A percentile compares a stretch with the other conserved stretches of the same genome.
Evolutionary conservation across 2,888 invertebrate species (phyloP).

Genomic region (Sialis lutaria): DNA sequence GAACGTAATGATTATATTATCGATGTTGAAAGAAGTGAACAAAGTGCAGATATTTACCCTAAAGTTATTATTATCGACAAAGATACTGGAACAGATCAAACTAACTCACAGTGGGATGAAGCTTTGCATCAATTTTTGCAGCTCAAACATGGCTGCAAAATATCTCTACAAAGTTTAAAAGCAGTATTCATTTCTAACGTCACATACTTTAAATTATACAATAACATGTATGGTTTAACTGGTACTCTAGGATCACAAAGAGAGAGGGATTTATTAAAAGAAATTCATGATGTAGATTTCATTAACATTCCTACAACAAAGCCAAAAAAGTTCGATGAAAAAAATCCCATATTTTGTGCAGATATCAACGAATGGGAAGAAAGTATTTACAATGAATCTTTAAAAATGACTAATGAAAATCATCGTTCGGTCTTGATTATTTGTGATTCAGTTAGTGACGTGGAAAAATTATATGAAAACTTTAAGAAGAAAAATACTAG

Average conservation of each 20-base stretch:
- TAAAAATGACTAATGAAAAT: conserved; percentile 7
- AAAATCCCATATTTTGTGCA: conserved; percentile 10
- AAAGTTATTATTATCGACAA: conserved; percentile 17
- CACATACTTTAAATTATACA: conserved; percentile 10
- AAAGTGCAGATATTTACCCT: conserved; percentile 10
- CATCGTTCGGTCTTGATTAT: conserved; percentile 17
- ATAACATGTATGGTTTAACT: conserved; percentile 19
- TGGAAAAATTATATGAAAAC: conserved; percentile 9
- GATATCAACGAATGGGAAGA: conserved; percentile 8
- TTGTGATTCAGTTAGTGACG: conserved; percentile 12
- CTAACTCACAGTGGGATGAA: conserved; percentile 20
- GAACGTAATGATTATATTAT: conserved; percentile 17
- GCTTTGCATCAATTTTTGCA: conserved; percentile 24
- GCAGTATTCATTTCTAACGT: conserved; percentile 23
- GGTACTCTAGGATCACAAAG: conserved; percentile 20
- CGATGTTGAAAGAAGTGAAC: conserved; percentile 14
- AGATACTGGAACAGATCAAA: conserved; percentile 21
- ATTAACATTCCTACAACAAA: conserved; percentile 17
- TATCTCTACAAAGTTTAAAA: conserved; percentile 18
- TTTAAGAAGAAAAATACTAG: conserved; percentile 6
- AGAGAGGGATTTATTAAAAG: conserved; percentile 16
- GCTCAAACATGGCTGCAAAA: conserved; percentile 20
- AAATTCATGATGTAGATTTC: conserved; percentile 16
- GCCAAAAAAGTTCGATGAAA: conserved; percentile 13
- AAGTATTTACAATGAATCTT: conserved; percentile 6